These are phyloP conservation scores for Hirtodrosophila confusa DNA, from an alignment of 2,888 invertebrate species.

Conservation along the genomic window DNA sequence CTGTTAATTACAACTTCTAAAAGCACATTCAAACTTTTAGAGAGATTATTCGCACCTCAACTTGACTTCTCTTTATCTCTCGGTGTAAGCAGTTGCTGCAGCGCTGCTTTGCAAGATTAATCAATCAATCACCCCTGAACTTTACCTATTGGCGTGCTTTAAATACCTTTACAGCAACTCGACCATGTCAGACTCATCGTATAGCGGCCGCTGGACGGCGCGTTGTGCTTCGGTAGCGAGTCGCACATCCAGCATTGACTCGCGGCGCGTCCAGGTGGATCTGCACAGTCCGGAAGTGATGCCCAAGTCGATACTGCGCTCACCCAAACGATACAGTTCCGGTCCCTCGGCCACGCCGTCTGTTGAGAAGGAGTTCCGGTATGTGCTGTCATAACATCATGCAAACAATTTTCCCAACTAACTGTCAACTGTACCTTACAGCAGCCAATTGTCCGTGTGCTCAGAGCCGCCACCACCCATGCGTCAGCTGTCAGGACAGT, in stretches of 20 bases:
- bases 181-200: conserved; percentile 83
- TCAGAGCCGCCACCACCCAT: conserved; percentile 81
- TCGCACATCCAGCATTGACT: conserved; percentile 83
- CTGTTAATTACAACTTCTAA: no score
- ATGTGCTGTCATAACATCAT: conserved; percentile 23
- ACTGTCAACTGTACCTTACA: conserved; percentile 20
- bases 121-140: no score
- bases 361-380: conserved; percentile 84
- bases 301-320: conserved; percentile 81
- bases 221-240: conserved; percentile 82
- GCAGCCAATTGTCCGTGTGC: conserved; percentile 83
- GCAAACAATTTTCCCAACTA: conserved; percentile 7
- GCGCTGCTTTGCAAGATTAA: no score
- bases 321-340: conserved; percentile 82
- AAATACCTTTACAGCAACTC: conserved; percentile 71
- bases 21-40: no score
- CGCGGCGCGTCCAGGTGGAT: conserved; percentile 83
- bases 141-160: neutral
- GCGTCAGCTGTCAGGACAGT: conserved; percentile 83
- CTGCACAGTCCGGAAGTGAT: conserved; percentile 83
- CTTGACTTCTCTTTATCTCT: no score
- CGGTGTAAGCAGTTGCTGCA: no score
- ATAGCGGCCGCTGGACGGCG: conserved; percentile 82
- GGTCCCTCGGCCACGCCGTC: conserved; percentile 83
- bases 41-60: no score